These are phyloP conservation scores for Pentalonia nigronervosa DNA, from an alignment of 1,140 invertebrate genomes.

Conservation along the genomic window DNA sequence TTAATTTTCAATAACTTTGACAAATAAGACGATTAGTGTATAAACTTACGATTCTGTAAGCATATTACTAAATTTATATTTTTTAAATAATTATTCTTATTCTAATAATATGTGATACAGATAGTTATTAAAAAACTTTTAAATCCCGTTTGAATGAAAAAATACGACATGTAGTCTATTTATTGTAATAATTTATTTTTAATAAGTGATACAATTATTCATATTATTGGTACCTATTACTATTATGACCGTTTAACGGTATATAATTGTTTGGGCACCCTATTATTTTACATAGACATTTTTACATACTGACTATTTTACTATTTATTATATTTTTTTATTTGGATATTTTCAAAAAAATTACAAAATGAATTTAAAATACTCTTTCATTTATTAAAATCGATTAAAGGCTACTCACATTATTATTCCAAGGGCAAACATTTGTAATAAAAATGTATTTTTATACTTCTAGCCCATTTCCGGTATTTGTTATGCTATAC, in stretches of 20 bases:
- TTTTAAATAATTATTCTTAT: too few species aligned
- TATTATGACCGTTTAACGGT: background rate
- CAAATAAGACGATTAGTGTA: background rate
- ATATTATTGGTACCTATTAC: background rate
- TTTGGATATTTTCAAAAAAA: background rate
- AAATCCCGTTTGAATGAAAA: background rate
- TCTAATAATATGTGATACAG: too few species aligned
- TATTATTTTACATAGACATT: background rate
- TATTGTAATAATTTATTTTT: background rate
- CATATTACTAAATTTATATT: too few species aligned
- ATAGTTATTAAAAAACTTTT: too few species aligned
- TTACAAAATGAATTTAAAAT: background rate
- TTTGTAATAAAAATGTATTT: constrained; percentile 15
- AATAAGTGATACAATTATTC: background rate
- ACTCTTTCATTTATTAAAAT: constrained; percentile 1
- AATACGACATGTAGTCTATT: too few species aligned
- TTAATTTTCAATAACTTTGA: background rate
- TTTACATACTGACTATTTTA: background rate
- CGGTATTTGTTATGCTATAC: background rate
- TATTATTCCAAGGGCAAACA: constrained; percentile 16
- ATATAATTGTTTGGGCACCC: background rate
- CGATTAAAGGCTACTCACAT: background rate
- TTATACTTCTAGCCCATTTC: background rate
- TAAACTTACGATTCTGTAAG: too few species aligned
- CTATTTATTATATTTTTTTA: background rate